phyloP scores from a whole-genome alignment of 2,888 invertebrate species.

The Calameuta idolon region DNA sequence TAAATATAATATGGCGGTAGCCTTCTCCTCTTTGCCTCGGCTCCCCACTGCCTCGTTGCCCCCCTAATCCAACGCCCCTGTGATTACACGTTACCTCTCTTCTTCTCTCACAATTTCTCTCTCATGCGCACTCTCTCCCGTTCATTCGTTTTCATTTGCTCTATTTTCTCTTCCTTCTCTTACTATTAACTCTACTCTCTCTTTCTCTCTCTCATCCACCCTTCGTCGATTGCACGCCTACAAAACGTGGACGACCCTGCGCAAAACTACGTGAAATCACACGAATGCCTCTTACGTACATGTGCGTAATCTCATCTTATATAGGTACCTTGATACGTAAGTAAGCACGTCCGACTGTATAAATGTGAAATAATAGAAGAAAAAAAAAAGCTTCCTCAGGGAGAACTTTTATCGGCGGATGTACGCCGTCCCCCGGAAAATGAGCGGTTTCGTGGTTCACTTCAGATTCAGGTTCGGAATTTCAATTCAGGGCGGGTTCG shows the following conservation, averaged over 20 bases:
- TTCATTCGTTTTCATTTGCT: neutral
- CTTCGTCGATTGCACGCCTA: slow-evolving; percentile 6
- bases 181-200: slow-evolving; percentile 6
- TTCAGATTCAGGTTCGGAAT: neutral
- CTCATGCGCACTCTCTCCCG: neutral
- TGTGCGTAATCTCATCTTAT: neutral
- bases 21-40: slow-evolving; percentile 35
- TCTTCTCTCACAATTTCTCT: slow-evolving; percentile 2
- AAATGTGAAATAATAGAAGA: neutral
- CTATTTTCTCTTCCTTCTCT: slow-evolving; percentile 9
- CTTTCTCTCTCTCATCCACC: slow-evolving; percentile 11
- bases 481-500: neutral
- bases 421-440: neutral
- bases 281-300: neutral
- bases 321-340: neutral
- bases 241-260: neutral
- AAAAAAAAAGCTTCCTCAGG: neutral
- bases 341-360: neutral
- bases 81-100: slow-evolving; percentile 43
- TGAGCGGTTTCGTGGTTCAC: neutral
- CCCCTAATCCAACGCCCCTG: slow-evolving; percentile 60
- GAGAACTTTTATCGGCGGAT: neutral
- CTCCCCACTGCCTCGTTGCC: slow-evolving; percentile 30
- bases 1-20: slow-evolving; percentile 62
- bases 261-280: neutral